Evolutionary conservation across 1,140 invertebrate species (phyloP).

Genomic region (Hydropsyche tenuis): DNA sequence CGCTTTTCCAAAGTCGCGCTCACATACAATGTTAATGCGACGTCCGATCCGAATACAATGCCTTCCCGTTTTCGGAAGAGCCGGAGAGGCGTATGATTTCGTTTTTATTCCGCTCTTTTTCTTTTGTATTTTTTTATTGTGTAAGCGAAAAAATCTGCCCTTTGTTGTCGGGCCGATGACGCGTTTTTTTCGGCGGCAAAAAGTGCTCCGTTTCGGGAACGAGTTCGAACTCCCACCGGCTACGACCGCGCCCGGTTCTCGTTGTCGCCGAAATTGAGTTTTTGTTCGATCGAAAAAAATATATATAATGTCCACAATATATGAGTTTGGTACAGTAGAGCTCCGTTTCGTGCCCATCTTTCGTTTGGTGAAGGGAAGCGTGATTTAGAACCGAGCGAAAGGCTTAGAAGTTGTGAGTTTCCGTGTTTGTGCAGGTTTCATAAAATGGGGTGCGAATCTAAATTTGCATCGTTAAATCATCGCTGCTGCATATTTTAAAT

Average conservation of each 20-base stretch:
- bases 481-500: too few species aligned
- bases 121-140: conserved; percentile 10
- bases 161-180: conserved; percentile 32
- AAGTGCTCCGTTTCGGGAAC: conserved; percentile 30
- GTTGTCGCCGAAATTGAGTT: conserved; percentile 8
- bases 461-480: too few species aligned
- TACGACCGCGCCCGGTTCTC: neutral
- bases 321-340: too few species aligned
- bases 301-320: too few species aligned
- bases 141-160: conserved; percentile 25
- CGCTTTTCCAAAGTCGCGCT: conserved; percentile 1
- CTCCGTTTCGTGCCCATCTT: too few species aligned
- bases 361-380: too few species aligned
- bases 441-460: too few species aligned
- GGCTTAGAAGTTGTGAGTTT: too few species aligned
- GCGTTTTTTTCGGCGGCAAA: conserved; percentile 34
- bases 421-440: too few species aligned
- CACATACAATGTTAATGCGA: conserved; percentile 28
- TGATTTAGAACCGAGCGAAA: too few species aligned
- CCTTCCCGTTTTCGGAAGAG: conserved; percentile 28
- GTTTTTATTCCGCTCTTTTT: neutral
- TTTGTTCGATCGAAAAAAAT: too few species aligned
- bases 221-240: conserved; percentile 8
- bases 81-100: too few species aligned
- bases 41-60: conserved; percentile 35